Percentiles rank a stretch among this genome's conserved stretches.
Conservation (phyloP, 2,113 vertebrate species). For the Monarcha castaneiventris region DNA sequence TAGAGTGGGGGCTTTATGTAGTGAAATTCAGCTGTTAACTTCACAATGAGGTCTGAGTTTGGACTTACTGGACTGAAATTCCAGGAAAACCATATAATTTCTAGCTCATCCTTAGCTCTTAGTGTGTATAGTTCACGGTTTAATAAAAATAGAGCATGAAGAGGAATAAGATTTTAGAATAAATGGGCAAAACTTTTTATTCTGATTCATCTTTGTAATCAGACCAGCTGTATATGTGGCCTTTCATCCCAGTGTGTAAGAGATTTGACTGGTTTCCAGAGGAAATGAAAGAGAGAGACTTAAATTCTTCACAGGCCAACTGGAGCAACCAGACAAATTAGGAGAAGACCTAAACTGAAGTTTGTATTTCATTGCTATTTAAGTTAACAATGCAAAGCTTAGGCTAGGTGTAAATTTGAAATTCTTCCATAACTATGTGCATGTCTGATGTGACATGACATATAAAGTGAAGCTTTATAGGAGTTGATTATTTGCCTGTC, state of each 20-base stretch:
- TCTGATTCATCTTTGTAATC: background rate
- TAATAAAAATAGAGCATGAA: background rate
- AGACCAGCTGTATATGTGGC: background rate
- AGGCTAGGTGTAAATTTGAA: background rate
- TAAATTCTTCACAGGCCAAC: background rate
- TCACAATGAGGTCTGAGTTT: background rate
- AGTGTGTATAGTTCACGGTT: background rate
- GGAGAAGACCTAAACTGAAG: background rate
- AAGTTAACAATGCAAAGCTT: background rate
- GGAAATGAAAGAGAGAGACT: background rate
- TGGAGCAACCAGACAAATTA: background rate
- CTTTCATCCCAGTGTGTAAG: background rate
- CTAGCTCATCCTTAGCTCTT: background rate
- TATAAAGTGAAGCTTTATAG: background rate
- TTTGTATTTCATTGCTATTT: background rate
- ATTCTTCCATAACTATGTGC: background rate
- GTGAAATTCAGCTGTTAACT: background rate
- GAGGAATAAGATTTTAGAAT: background rate
- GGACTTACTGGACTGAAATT: background rate
- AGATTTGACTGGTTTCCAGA: background rate
- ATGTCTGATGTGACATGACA: background rate
- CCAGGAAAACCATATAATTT: fast-evolving
- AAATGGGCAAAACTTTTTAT: background rate
- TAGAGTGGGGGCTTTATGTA: background rate
- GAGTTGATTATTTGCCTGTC: background rate